Evolutionary conservation across 2,113 vertebrate species (phyloP).

Genomic region (Tragulus kanchil): DNA sequence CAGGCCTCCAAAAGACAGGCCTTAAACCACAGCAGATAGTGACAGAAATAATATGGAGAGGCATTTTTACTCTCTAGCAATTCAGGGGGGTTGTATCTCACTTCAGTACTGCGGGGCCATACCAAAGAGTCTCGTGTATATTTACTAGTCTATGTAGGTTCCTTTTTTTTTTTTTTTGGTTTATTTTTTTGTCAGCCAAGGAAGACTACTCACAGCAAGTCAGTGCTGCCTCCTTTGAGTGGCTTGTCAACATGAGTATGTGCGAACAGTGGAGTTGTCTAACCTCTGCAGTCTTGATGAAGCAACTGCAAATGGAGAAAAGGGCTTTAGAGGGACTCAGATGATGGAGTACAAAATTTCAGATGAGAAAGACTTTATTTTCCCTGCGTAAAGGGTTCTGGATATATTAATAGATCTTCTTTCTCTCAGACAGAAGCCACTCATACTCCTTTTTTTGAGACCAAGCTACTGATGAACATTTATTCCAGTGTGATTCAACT

Average conservation of each 20-base stretch:
- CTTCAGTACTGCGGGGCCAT: constrained; percentile 17
- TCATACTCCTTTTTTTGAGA: constrained; percentile 38
- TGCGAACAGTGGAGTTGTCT: constrained; percentile 99
- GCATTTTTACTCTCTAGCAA: background rate
- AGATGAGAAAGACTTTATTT: constrained; percentile 63
- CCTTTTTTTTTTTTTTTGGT: background rate
- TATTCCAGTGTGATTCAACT: background rate
- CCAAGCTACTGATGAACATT: constrained; percentile 25
- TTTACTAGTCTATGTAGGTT: constrained; percentile 41
- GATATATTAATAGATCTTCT: constrained; percentile 25
- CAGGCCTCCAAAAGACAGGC: background rate
- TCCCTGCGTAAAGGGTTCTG: constrained; percentile 15
- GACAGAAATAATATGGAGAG: background rate
- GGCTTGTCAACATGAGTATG: constrained; percentile 99
- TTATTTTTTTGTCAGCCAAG: constrained; percentile 72
- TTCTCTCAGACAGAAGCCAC: constrained; percentile 54
- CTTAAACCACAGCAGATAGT: background rate
- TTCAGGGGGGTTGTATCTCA: background rate
- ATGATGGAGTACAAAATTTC: constrained; percentile 50
- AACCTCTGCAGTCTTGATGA: constrained; percentile 96
- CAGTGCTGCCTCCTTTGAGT: constrained; percentile 91
- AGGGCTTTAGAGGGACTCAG: constrained; percentile 80
- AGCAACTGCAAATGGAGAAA: constrained; percentile 92
- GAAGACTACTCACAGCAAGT: constrained; percentile 93
- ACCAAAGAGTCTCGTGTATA: background rate